A percentile compares a stretch with the other conserved stretches of the same genome.
phyloP scores from a whole-genome alignment of 1,140 invertebrate genomes.

The Proctacanthus coquilletti region DNA sequence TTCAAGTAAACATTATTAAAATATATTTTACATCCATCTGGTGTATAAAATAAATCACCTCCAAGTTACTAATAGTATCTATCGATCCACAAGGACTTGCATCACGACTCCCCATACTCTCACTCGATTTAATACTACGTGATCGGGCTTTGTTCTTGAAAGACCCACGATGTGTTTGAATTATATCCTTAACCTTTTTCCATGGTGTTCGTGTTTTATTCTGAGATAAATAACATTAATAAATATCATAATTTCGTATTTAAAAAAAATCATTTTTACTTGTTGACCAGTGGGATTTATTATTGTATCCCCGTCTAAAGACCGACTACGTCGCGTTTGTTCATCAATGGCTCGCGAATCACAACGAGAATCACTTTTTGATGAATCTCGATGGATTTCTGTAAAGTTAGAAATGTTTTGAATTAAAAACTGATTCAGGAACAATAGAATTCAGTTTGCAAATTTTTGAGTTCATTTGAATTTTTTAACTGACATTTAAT shows the following conservation, averaged over 20 bases:
- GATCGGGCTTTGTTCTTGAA: slow-evolving; percentile 37
- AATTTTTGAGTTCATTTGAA: too few relatives aligned
- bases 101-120: slow-evolving; percentile 4
- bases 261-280: too few relatives aligned
- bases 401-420: too few relatives aligned
- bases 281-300: not conserved
- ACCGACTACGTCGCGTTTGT: slow-evolving; percentile 4
- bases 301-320: slow-evolving; percentile 7
- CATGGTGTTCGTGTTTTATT: slow-evolving; percentile 43
- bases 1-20: too few relatives aligned
- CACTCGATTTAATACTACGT: slow-evolving; percentile 10
- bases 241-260: too few relatives aligned
- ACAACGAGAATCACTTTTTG: slow-evolving; percentile 17
- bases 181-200: slow-evolving; percentile 54
- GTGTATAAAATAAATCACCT: too few relatives aligned
- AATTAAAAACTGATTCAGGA: too few relatives aligned
- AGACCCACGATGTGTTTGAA: slow-evolving; percentile 49
- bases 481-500: too few relatives aligned
- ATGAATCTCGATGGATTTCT: slow-evolving; percentile 25
- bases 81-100: slow-evolving; percentile 4
- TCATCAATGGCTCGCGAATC: slow-evolving; percentile 4
- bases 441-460: too few relatives aligned
- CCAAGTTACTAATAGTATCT: slow-evolving; percentile 1
- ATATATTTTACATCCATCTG: too few relatives aligned
- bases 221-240: too few relatives aligned